Evolutionary conservation across 2,113 vertebrate genomes (phyloP), one percentile per base, ranked within the genome.

Genomic region (Cacatua alba): DNA sequence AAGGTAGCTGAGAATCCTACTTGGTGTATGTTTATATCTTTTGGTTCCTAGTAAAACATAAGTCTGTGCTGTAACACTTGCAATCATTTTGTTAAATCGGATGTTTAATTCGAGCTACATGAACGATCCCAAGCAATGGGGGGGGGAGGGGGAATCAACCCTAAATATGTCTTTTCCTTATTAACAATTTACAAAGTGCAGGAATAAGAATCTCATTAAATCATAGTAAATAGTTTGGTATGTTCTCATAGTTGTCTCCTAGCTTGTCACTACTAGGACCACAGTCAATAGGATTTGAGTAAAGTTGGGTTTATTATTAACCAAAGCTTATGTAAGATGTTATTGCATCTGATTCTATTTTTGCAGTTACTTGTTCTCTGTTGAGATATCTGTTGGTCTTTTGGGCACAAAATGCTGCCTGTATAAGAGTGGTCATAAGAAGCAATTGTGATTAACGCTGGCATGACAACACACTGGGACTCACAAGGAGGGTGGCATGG

Each of bases 291-390:
- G 67, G n/a, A 96, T 94, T 93, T 95, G 88, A 96, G 86, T 95
- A 85, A 85, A 95, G 65, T 79, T 91, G 33, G 39, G 72, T 84
- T 95, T 92, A 88, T 96, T 72, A 94, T 95, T 97, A 93, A 96
- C 88, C 41, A 57, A 75, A 91, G 49, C 35, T 96, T 94, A 96
- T 79, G 77, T 86, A 94, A 94, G 90, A 15, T 78, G 55, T 52
- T 92, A 90, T 84, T 95, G 86, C 82, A 63, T 82, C 74, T 44
- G 67, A 74, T 95, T 95, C 91, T 95, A 90, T 90, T 96, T 96
- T 79, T 94, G 55, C 52, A 82, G 55, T 84, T 92, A 65, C 75
- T 75, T 92, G 65, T 44, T 37, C 51, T 72, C 44, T 92, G 60
- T 28, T 71, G 65, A 33, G 69, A 44, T n/a, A 44, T 72, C 48